Evolutionary conservation across 2,113 vertebrate species (phyloP).

Genomic region (Cacatua alba): DNA sequence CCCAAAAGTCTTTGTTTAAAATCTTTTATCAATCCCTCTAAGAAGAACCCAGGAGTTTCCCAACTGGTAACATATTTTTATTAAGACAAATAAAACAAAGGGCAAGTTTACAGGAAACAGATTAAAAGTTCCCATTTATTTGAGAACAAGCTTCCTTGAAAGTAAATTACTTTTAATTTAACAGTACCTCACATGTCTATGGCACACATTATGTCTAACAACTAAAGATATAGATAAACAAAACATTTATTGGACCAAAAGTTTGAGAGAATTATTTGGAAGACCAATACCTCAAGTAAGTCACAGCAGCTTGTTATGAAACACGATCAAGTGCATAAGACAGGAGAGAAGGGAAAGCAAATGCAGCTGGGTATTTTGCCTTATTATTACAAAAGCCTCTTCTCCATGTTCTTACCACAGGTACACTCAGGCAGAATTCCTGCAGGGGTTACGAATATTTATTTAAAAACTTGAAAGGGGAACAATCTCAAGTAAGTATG

Average conservation of each 20-base stretch:
- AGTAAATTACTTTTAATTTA: not conserved
- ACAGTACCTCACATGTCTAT: not conserved
- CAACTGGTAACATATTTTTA: not conserved
- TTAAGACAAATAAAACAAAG: not conserved
- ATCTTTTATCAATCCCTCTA: not conserved
- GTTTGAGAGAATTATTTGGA: not conserved
- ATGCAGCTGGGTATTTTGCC: constrained; percentile 14
- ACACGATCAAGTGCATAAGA: not conserved
- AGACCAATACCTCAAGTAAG: not conserved
- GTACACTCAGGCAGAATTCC: not conserved
- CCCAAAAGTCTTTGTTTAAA: not conserved
- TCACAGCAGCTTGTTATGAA: constrained; percentile 8
- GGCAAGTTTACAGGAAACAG: not conserved
- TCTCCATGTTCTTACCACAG: not conserved
- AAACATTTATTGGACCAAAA: not conserved
- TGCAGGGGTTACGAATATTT: not conserved
- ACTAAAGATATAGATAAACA: not conserved
- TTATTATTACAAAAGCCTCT: not conserved
- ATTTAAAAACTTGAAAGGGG: not conserved
- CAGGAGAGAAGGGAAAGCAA: not conserved
- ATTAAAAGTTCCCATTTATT: not conserved
- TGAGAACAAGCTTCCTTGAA: not conserved
- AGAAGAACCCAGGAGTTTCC: not conserved
- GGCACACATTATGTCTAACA: not conserved
- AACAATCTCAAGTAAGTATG: not conserved